Percentiles rank a stretch among this genome's conserved stretches.
These are phyloP conservation scores for Helostoma temminkii DNA, from an alignment of 2,797 vertebrate species.

Conservation along the genomic window DNA sequence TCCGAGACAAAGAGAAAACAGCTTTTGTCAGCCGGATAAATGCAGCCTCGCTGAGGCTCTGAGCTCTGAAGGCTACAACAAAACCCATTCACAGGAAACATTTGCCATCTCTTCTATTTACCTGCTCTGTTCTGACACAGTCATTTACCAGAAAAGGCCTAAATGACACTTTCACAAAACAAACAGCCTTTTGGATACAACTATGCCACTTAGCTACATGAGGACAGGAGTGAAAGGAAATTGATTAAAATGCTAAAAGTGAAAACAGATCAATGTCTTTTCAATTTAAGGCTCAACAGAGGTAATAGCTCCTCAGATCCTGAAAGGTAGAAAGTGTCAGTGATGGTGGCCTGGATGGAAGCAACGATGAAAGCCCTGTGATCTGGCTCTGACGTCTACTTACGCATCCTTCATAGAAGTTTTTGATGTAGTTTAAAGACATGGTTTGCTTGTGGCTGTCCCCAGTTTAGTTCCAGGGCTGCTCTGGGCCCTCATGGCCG, in stretches of 20 bases:
- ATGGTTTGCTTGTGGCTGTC: conserved; percentile 73
- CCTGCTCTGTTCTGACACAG: conserved; percentile 17
- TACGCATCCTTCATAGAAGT: conserved; percentile 93
- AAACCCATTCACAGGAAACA: conserved; percentile 46
- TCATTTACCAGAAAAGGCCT: conserved; percentile 7
- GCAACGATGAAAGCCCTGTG: neutral
- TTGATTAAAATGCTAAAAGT: neutral
- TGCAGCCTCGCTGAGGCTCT: conserved; percentile 38
- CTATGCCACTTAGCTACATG: neutral
- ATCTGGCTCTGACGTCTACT: conserved; percentile 69
- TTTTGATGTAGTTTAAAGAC: conserved; percentile 92
- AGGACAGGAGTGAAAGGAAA: neutral
- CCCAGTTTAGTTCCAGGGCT: conserved; percentile 54
- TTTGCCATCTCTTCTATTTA: conserved; percentile 9
- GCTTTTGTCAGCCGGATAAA: conserved; percentile 61
- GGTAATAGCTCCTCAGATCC: neutral
- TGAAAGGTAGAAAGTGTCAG: neutral
- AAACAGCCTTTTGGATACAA: neutral
- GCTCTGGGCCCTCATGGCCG: conserved; percentile 74
- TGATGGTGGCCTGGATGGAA: neutral
- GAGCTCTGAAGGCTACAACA: conserved; percentile 43
- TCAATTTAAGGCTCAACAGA: neutral
- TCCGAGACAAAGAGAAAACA: conserved; percentile 49
- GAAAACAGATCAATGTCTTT: conserved; percentile 21
- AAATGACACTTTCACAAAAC: conserved; percentile 21